Base-by-base conservation (phyloP, 2,797 vertebrate genomes). In the Glyptemys insculpta region DNA sequence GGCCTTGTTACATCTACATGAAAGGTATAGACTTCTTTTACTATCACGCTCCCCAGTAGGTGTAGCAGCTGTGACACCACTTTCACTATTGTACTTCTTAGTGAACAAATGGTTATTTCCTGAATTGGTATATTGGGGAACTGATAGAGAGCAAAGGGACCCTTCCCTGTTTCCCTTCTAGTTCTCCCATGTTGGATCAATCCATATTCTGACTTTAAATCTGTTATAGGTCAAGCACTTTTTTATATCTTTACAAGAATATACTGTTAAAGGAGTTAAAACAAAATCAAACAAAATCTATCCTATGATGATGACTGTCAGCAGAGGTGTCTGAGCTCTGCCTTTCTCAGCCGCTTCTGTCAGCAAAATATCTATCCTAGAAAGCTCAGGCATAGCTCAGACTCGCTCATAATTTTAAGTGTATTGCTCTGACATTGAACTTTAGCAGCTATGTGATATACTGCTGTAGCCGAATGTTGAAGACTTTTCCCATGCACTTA, bases 251-350 rank as follows among this genome's bases (percentile, higher is more conserved):
- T 74, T 59, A 34, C 12, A 86, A 49, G 1, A 82, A 0, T 74
- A 1, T 5, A 59, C 12, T 1, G 0, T 0, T 2, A 0, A 6
- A 3, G 4, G 0, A 86, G 88, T 53, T 25, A 1, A 25, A 74
- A 79, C 89, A 59, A 18, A 4, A 9, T 6, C 41, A 89, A 91
- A 76, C 68, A 0, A 83, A 59, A 27, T 12, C 79, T 95, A 90
- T 89, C 29, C 1, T 34, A 4, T 3, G 31, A 6, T 50, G 4
- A 65, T 50, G 65, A 53, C 47, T 52, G 34, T 23, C 5, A 12
- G 2, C 4, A 53, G 34, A 90, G 2, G 0, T 81, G 1, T 29
- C 19, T 59, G 57, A 34, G 1, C 11, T 65, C 14, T 53, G 5
- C 59, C 8, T 56, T 10, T 3, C 11, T 27, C 68, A 37, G 34